phyloP scores from a whole-genome alignment of 2,797 vertebrate species.

The Salarias fasciatus region DNA sequence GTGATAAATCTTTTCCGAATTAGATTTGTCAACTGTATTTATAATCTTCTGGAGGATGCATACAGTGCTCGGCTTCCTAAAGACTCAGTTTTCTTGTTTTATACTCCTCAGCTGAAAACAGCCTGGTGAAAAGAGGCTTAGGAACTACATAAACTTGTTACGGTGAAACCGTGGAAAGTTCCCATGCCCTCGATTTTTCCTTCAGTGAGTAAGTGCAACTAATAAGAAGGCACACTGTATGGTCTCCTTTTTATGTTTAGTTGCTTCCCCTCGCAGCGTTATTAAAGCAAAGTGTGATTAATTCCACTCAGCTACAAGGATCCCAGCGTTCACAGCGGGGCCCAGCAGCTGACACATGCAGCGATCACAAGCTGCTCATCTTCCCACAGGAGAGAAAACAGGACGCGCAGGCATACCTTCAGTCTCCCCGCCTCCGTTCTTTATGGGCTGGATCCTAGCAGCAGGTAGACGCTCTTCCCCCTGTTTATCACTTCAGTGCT shows the following conservation, averaged over 20 bases:
- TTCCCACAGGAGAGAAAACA: slow-evolving; percentile 25
- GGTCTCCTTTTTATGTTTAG: not conserved
- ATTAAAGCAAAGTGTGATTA: slow-evolving; percentile 32
- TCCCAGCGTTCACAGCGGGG: slow-evolving; percentile 30
- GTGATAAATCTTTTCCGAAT: slow-evolving; percentile 26
- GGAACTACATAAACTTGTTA: slow-evolving; percentile 15
- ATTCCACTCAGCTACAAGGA: slow-evolving; percentile 23
- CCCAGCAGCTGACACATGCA: slow-evolving; percentile 21
- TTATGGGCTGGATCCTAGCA: slow-evolving; percentile 36
- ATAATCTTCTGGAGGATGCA: not conserved
- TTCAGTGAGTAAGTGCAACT: not conserved
- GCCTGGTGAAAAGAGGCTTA: slow-evolving; percentile 17
- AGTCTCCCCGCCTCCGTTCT: slow-evolving; percentile 11
- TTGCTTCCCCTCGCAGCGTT: slow-evolving; percentile 1
- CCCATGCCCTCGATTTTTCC: not conserved
- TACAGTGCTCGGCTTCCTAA: not conserved
- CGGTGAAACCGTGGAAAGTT: slow-evolving; percentile 28
- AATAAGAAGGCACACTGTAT: slow-evolving; percentile 1
- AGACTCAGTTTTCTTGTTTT: not conserved
- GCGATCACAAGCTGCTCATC: slow-evolving; percentile 41
- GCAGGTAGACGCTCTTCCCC: slow-evolving; percentile 17
- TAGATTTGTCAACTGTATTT: not conserved
- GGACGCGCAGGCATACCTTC: slow-evolving; percentile 15
- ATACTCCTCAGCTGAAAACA: slow-evolving; percentile 3
- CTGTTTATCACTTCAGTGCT: slow-evolving; percentile 50